Base-by-base conservation (phyloP, 2,113 vertebrate genomes). In the Otocyon megalotis region DNA sequence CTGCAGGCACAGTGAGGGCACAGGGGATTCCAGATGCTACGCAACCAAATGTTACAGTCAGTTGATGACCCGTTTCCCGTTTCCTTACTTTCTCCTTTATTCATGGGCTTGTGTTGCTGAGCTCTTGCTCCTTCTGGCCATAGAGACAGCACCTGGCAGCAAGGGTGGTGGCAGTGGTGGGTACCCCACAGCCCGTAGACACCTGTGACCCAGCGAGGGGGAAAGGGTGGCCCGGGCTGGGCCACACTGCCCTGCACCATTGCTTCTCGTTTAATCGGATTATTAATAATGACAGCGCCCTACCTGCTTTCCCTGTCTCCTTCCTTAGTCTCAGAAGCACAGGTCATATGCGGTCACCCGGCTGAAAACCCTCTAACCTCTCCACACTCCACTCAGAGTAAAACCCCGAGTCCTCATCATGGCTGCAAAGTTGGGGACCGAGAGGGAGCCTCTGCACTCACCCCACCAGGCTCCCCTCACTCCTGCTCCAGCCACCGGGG, bases 1-100 rank as follows among this genome's bases (percentile, higher is more conserved):
- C 99, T 98, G 99, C 99, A 98, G 99, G 99, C 99, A 99, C 99
- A 99, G 98, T 99, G 99, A 99, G 98, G 96, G 97, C 98, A 97
- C 99, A 97, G 98, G 98, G 98, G 98, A 96, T 98, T 97, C 96
- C 97, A 99, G 98, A 98, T 97, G 98, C 97, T 98, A 98, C 98
- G 97, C 98, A 98, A 98, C 98, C 98, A 98, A 98, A 97, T 97
- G 94, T 94, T 98, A 95, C 88, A 97, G 95, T 94, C 97, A 95
- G 96, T 48, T 43, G 53, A 97, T 32, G 90, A 95, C 96, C 48
- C 92, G 82, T 97, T 98, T 98, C 96, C 48, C 92, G 82, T 97
- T 98, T 98, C 98, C 98, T 98, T 79, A 6, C 0, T 72, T 32
- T 30, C 22, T 28, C 26, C n/a, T 81, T 97, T 3, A 96, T 20